phyloP scores from a whole-genome alignment of 2,797 vertebrate genomes.

The Cryptoprocta ferox region DNA sequence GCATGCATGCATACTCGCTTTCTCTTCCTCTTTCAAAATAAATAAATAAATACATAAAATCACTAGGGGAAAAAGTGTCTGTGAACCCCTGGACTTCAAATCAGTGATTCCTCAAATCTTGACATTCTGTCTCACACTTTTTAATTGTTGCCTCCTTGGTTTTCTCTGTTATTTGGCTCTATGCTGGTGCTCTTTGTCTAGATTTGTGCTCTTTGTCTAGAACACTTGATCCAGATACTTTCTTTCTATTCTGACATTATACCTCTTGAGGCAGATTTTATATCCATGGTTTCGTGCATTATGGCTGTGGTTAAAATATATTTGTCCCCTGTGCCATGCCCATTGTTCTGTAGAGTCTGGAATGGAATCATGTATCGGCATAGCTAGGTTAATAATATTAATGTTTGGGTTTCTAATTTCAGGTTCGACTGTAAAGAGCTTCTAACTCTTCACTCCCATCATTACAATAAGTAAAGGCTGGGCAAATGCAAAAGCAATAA shows the following conservation, averaged over 20 bases:
- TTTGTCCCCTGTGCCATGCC: rapidly evolving
- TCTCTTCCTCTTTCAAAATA: no score
- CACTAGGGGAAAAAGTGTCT: neutral
- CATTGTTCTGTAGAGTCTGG: neutral
- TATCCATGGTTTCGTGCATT: neutral
- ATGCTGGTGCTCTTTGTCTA: neutral
- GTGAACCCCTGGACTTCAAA: neutral
- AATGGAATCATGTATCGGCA: neutral
- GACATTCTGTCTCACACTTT: neutral
- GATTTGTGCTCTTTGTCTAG: neutral
- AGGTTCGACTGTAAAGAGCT: neutral
- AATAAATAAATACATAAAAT: neutral
- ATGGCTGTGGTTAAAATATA: neutral
- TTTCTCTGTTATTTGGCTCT: neutral
- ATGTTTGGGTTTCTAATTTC: neutral
- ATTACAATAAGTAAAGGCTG: neutral
- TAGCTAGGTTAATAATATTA: neutral
- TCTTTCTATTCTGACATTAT: neutral
- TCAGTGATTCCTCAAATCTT: neutral
- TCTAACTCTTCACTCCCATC: neutral
- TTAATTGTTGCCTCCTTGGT: neutral
- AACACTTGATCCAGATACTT: neutral
- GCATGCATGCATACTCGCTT: no score
- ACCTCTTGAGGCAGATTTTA: neutral
- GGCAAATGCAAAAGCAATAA: neutral